Evolutionary conservation across 1,140 invertebrate species (phyloP).

Genomic region (Tetranychus cinnabarinus): DNA sequence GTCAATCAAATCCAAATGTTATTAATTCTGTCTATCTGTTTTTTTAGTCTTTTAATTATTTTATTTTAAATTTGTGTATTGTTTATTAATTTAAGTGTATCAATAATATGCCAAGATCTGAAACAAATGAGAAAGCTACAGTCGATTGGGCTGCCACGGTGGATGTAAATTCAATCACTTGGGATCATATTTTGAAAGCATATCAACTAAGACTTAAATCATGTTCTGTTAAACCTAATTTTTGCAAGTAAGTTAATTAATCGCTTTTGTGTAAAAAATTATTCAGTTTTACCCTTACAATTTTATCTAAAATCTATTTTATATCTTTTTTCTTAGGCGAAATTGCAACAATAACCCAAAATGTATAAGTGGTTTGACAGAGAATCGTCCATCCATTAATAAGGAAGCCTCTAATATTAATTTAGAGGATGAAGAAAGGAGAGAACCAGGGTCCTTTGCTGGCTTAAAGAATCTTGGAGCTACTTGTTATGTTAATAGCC

Average conservation of each 20-base stretch:
- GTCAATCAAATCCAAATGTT: too few species aligned
- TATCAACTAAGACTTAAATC: background rate
- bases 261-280: too few species aligned
- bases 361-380: constrained; percentile 35
- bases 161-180: background rate
- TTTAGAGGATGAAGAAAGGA: constrained; percentile 23
- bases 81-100: too few species aligned
- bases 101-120: too few species aligned
- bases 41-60: background rate
- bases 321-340: constrained; percentile 20
- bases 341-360: constrained; percentile 40
- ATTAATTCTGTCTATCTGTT: background rate
- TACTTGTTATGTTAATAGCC: constrained; percentile 47
- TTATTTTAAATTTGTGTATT: too few species aligned
- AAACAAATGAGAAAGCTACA: background rate
- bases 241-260: constrained; percentile 17
- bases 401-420: constrained; percentile 24
- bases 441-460: constrained; percentile 22
- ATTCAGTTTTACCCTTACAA: background rate
- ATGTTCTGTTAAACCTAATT: constrained; percentile 14
- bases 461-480: constrained; percentile 44
- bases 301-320: background rate
- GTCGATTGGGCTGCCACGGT: background rate
- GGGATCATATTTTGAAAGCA: background rate
- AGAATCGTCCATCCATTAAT: constrained; percentile 26